Percentiles rank a stretch among this genome's conserved stretches.
These are phyloP conservation scores for Montifringilla adamsi DNA, from an alignment of 2,113 vertebrate genomes.

Conservation along the genomic window DNA sequence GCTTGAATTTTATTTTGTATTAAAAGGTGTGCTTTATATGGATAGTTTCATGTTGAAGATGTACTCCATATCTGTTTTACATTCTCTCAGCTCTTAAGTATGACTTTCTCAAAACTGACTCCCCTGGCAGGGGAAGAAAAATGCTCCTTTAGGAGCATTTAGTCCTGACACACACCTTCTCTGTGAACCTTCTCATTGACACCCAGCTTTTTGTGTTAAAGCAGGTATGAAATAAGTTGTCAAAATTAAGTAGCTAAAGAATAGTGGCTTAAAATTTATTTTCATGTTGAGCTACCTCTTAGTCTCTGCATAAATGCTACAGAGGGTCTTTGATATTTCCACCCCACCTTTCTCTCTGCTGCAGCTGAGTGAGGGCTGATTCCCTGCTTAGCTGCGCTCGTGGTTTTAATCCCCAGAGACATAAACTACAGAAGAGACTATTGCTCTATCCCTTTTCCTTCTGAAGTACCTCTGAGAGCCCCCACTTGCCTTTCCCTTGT, in stretches of 20 bases:
- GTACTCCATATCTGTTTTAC: neutral
- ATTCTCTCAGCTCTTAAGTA: neutral
- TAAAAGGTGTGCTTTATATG: neutral
- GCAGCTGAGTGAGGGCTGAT: neutral
- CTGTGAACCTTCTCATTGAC: neutral
- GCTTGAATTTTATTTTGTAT: neutral
- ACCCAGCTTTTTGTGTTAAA: conserved; percentile 19
- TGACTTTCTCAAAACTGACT: neutral
- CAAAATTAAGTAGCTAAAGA: conserved; percentile 1
- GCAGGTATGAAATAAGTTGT: conserved; percentile 24
- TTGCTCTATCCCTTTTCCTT: neutral
- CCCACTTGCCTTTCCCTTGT: neutral
- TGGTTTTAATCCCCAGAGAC: neutral
- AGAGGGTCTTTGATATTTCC: neutral
- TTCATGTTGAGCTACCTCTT: neutral
- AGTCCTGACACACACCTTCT: neutral
- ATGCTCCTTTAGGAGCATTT: neutral
- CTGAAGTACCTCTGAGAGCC: neutral
- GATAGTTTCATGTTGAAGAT: neutral
- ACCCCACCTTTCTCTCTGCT: neutral
- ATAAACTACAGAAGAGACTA: neutral
- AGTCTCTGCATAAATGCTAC: neutral
- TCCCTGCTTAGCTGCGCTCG: neutral
- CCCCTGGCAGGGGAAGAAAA: neutral
- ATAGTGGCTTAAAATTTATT: conserved; percentile 5